Percentiles rank a stretch among this genome's conserved stretches.
Evolutionary conservation across 2,113 vertebrate genomes (phyloP).

Genomic region (Chionis minor): DNA sequence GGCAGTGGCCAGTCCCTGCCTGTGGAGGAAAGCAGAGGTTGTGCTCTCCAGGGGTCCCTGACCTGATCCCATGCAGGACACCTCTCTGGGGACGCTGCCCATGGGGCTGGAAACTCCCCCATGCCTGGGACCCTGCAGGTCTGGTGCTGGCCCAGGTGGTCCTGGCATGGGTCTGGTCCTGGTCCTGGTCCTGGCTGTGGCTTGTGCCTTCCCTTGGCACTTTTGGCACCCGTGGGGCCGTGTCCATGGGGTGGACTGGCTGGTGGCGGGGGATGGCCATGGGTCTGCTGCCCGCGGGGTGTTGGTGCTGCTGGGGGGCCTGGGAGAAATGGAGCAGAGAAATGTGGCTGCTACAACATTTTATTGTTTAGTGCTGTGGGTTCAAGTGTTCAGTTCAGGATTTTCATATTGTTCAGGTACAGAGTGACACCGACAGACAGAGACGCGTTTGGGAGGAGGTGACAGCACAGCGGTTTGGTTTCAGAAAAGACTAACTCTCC

Average conservation of each 20-base stretch:
- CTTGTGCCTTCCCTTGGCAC: accelerated
- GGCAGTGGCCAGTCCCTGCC: neutral
- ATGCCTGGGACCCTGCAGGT: neutral
- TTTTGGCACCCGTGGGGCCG: accelerated
- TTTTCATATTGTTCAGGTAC: constrained; percentile 3
- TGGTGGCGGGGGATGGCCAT: accelerated
- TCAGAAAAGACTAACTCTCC: neutral
- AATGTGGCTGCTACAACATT: neutral
- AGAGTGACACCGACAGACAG: constrained; percentile 26
- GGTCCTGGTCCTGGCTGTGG: neutral
- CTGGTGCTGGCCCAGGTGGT: neutral
- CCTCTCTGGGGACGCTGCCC: neutral
- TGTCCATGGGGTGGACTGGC: neutral
- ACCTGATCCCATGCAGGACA: neutral
- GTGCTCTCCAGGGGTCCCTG: neutral
- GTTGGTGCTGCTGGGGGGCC: neutral
- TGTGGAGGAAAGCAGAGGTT: neutral
- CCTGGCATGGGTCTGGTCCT: neutral
- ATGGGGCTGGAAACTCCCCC: accelerated
- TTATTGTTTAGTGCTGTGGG: constrained; percentile 59
- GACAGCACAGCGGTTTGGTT: neutral
- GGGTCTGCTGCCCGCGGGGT: accelerated
- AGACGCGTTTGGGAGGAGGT: neutral
- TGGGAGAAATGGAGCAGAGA: neutral
- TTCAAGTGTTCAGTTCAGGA: neutral